A percentile compares a stretch with the other conserved stretches of the same genome.
Conservation (phyloP, 2,797 vertebrate species). For the Gadopsis marmoratus region DNA sequence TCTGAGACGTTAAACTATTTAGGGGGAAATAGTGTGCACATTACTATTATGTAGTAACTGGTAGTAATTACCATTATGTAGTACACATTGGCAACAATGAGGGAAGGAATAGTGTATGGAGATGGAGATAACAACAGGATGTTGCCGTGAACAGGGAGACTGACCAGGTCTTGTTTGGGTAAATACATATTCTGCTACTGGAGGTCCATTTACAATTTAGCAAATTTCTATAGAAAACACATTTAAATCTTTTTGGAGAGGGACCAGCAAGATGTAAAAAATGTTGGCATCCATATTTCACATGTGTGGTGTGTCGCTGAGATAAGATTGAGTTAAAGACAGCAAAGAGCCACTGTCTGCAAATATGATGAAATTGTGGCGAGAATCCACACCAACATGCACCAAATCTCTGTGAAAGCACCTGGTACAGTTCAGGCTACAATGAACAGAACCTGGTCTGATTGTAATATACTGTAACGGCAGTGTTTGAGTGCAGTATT, state of each 20-base stretch:
- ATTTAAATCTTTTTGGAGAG: neutral
- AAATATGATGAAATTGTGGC: conserved; percentile 5
- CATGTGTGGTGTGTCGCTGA: neutral
- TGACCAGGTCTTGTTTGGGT: neutral
- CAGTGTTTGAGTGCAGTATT: conserved; percentile 19
- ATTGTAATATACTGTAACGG: conserved; percentile 12
- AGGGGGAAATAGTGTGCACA: neutral
- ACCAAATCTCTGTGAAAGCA: neutral
- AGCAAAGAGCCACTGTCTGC: neutral
- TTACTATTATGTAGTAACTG: neutral
- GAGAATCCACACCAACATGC: neutral
- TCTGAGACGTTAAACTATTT: neutral
- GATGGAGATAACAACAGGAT: neutral
- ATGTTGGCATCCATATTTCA: neutral
- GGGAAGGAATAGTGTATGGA: neutral
- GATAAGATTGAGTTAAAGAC: neutral
- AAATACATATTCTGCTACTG: neutral
- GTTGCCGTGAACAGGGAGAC: neutral
- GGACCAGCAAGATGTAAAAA: neutral
- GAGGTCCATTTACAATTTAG: neutral
- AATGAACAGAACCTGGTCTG: neutral
- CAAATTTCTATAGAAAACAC: neutral
- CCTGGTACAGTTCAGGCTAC: neutral
- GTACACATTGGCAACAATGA: neutral
- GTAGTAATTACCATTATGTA: neutral